These are phyloP conservation scores for Thamnophis elegans DNA, from an alignment of 2,797 vertebrate genomes.

Conservation along the genomic window DNA sequence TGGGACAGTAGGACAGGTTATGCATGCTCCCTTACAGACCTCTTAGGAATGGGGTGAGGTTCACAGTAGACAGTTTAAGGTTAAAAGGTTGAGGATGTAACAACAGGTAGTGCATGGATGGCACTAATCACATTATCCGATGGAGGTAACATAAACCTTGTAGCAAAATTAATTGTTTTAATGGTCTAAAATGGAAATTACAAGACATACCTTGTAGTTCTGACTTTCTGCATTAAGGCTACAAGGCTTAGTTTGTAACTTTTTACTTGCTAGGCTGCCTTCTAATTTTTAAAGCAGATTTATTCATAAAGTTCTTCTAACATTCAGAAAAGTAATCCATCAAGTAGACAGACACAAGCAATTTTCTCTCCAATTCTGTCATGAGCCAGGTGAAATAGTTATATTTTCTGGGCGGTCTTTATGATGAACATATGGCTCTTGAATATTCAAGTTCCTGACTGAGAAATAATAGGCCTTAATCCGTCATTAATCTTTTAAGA, in stretches of 20 bases:
- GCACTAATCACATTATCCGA: not conserved
- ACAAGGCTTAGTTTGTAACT: not conserved
- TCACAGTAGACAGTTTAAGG: too few relatives aligned
- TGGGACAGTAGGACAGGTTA: too few relatives aligned
- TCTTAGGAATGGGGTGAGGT: too few relatives aligned
- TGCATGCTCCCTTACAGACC: too few relatives aligned
- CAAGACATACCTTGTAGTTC: not conserved
- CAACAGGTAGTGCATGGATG: too few relatives aligned
- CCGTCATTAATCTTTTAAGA: not conserved
- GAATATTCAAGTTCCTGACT: not conserved
- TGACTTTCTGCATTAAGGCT: not conserved
- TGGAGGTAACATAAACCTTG: conserved; percentile 32
- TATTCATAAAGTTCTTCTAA: not conserved
- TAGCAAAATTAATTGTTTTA: conserved; percentile 57
- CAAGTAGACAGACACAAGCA: not conserved
- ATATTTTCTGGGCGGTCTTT: not conserved
- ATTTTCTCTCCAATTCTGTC: not conserved
- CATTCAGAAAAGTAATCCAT: not conserved
- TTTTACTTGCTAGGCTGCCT: not conserved
- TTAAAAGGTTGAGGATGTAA: too few relatives aligned
- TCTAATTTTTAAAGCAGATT: conserved; percentile 32
- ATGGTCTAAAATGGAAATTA: conserved; percentile 47
- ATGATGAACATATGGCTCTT: not conserved
- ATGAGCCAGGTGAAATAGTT: not conserved
- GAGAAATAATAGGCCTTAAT: not conserved